Base-by-base conservation (phyloP, 2,113 vertebrate species). In the Pongo pygmaeus region DNA sequence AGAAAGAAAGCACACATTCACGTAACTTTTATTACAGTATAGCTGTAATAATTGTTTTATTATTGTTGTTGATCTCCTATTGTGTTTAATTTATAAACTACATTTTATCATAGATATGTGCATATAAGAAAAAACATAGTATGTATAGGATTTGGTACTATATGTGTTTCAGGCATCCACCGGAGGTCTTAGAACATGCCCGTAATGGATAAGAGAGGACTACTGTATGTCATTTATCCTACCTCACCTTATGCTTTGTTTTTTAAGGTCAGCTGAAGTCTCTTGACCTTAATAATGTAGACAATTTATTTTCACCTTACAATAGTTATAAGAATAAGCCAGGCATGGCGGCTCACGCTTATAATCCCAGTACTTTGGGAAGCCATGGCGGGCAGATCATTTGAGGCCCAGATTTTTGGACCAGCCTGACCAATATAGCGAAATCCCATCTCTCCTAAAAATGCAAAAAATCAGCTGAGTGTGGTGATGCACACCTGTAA, bases 261-360 rank as follows among this genome's bases (percentile, higher is more conserved):
- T 97, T 83, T 92, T 84, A 93, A 94, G 27, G 35, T 80, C 72
- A 84, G 25, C 14, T 93, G 43, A 94, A 89, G 10, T 91, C 84
- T 96, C 89, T 91, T 93, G 32, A 90, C 77, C 72, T 61, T 80
- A 88, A 87, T 78, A 83, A 72, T 67, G 57, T 25, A 83, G 43
- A 67, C 30, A 90, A 72, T 89, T 64, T 84, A 93, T 70, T 84
- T 27, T 69, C 20, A 77, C 27, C 22, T 81, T 96, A 43, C 81
- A 77, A 85, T 6, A 77, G 2, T 89, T 23, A 96, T 50, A 92
- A 89, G 8, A 64, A 64, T 64, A 64, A 30, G 61, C 27, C 12
- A 2, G 12, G 27, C 27, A 64, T 64, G 12, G 27, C 32, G 61
- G 61, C 61, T 64, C 61, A 64, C 13, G 27, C 27, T 12, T 64